Evolutionary conservation across 2,888 invertebrate genomes (phyloP).

Genomic region (Asteroscopus sphinx): DNA sequence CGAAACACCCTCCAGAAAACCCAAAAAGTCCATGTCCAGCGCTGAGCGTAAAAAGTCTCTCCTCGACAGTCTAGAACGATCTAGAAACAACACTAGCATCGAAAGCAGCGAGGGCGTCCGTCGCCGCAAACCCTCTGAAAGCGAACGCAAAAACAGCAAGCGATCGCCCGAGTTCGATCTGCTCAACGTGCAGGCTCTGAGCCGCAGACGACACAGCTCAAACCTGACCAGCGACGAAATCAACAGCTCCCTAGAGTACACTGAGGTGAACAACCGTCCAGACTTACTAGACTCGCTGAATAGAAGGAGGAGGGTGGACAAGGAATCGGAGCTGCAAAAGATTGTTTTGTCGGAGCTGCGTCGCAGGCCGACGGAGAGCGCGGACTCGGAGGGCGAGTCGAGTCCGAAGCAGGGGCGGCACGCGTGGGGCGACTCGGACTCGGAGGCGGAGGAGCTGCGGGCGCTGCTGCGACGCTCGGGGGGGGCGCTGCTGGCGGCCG

Average conservation of each 20-base stretch:
- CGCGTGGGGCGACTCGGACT: conserved; percentile 90
- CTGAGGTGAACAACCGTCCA: conserved; percentile 85
- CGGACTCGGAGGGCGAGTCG: conserved; percentile 79
- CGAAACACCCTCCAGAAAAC: conserved; percentile 81
- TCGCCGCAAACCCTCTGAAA: conserved; percentile 80
- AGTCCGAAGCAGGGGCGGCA: conserved; percentile 79
- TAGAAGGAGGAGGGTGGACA: conserved; percentile 74
- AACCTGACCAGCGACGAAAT: conserved; percentile 86
- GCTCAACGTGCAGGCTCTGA: conserved; percentile 81
- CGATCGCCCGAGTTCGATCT: conserved; percentile 85
- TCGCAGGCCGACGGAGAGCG: conserved; percentile 83
- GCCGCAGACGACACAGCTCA: conserved; percentile 84
- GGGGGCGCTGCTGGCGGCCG: conserved; percentile 90
- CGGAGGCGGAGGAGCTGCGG: conserved; percentile 91
- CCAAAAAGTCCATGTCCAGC: conserved; percentile 87
- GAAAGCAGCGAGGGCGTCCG: conserved; percentile 84
- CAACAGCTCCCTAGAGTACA: conserved; percentile 86
- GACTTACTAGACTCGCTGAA: conserved; percentile 84
- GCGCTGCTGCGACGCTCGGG: conserved; percentile 91
- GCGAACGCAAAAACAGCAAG: conserved; percentile 80
- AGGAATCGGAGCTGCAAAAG: conserved; percentile 79
- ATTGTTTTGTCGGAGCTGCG: conserved; percentile 81
- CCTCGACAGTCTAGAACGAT: conserved; percentile 85
- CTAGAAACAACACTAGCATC: conserved; percentile 85
- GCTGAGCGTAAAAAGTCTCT: conserved; percentile 86